Conservation (phyloP, 2,888 invertebrate species). For the Timandra comae region DNA sequence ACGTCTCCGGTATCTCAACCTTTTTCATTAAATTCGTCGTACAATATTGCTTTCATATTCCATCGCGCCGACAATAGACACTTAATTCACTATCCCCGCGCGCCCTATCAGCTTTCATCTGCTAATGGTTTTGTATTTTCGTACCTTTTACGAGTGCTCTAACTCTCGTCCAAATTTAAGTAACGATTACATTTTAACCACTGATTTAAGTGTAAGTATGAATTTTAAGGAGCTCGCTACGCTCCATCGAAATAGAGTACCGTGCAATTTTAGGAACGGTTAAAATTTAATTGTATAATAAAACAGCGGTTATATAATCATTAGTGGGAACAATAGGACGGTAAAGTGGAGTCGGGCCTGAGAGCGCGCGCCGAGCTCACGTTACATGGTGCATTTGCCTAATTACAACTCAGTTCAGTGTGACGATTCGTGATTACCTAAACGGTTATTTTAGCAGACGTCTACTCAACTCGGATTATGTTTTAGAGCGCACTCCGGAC, state of each 20-base stretch:
- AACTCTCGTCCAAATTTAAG: slow-evolving; percentile 16
- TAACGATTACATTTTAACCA: slow-evolving; percentile 28
- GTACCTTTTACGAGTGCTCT: slow-evolving; percentile 22
- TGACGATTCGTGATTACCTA: slow-evolving; percentile 64
- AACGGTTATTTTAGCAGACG: slow-evolving; percentile 54
- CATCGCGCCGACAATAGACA: slow-evolving; percentile 26
- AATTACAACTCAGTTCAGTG: slow-evolving; percentile 66
- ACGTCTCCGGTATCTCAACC: slow-evolving; percentile 43
- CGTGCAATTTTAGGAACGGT: slow-evolving; percentile 66
- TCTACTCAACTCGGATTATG: slow-evolving; percentile 43
- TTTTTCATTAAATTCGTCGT: slow-evolving; percentile 34
- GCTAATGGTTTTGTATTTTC: slow-evolving; percentile 34
- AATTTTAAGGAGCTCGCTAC: slow-evolving; percentile 45
- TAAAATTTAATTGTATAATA: slow-evolving; percentile 73
- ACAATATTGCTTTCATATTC: slow-evolving; percentile 36
- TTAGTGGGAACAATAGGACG: slow-evolving; percentile 65
- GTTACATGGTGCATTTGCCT: slow-evolving; percentile 72
- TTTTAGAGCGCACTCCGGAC: slow-evolving; percentile 36
- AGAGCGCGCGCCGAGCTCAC: slow-evolving; percentile 33
- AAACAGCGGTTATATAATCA: slow-evolving; percentile 72
- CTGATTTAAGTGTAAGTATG: slow-evolving; percentile 37
- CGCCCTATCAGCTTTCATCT: slow-evolving; percentile 30
- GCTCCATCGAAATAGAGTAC: slow-evolving; percentile 59
- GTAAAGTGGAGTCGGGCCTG: slow-evolving; percentile 25
- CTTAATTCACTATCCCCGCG: slow-evolving; percentile 30